Evolutionary conservation across 2,888 invertebrate genomes (phyloP).

Genomic region (Lepidochrysops patricia): DNA sequence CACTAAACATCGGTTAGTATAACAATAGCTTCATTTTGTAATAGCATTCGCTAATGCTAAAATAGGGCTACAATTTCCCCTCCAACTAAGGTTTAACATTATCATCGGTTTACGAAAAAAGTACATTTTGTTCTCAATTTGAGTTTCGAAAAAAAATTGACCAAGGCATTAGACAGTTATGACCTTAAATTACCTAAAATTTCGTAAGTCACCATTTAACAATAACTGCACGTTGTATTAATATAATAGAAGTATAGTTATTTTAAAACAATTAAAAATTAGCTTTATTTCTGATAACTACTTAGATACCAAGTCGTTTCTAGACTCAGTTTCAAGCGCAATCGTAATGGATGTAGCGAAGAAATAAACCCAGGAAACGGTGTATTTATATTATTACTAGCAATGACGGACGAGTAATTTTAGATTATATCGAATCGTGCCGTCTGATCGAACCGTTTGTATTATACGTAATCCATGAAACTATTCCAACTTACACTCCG

Average conservation of each 20-base stretch:
- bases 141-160: no score
- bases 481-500: neutral
- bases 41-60: neutral
- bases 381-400: constrained; percentile 24
- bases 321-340: neutral
- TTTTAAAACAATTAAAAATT: no score
- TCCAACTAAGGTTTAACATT: no score
- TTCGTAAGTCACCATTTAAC: no score
- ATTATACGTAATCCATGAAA: neutral
- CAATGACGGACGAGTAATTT: constrained; percentile 22
- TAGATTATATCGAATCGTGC: constrained; percentile 15
- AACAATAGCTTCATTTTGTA: neutral
- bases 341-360: constrained; percentile 7
- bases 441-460: constrained; percentile 5
- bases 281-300: no score
- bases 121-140: no score
- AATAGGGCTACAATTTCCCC: neutral
- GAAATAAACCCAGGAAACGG: constrained; percentile 27
- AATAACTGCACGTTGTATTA: no score
- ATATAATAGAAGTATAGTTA: no score
- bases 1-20: neutral
- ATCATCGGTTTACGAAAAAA: no score
- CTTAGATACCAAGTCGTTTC: no score
- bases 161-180: no score
- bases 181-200: no score